Conservation (phyloP, 2,113 vertebrate genomes). For the Coregonus clupeaformis region DNA sequence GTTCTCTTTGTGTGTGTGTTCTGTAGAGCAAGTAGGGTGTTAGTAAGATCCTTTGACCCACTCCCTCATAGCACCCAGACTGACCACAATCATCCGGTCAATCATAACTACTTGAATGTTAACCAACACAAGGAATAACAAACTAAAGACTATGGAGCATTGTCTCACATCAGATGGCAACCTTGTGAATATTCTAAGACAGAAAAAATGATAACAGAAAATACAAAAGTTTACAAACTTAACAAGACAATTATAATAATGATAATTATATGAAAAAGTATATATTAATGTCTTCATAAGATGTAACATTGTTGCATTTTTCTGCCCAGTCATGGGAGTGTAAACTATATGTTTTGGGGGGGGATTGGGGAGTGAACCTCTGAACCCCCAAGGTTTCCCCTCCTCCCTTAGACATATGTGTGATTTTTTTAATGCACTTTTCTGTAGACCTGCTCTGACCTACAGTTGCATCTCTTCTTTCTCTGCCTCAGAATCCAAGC, state of each 20-base stretch:
- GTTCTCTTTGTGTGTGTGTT: not conserved
- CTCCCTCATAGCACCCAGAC: constrained; percentile 10
- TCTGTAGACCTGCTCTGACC: not conserved
- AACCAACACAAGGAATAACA: constrained; percentile 14
- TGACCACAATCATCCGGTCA: not conserved
- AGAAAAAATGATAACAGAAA: not conserved
- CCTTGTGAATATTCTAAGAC: constrained; percentile 24
- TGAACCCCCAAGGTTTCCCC: not conserved
- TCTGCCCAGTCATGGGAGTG: too few species aligned
- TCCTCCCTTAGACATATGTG: not conserved
- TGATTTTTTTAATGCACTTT: constrained; percentile 30
- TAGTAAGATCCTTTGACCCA: not conserved
- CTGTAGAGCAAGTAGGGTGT: not conserved
- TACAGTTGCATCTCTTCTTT: not conserved
- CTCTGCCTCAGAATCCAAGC: constrained; percentile 21
- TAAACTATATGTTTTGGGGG: too few species aligned
- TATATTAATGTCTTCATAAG: not conserved
- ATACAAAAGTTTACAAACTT: not conserved
- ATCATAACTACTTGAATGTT: constrained; percentile 46
- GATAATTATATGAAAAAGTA: constrained; percentile 11
- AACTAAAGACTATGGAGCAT: constrained; percentile 13
- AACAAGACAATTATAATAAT: constrained; percentile 17
- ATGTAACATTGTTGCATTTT: not conserved
- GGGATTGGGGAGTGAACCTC: too few species aligned
- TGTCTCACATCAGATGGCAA: not conserved